A percentile compares a stretch with the other conserved stretches of the same genome.
phyloP scores from a whole-genome alignment of 2,888 invertebrate species.

The Acanthosepion lycidas region DNA sequence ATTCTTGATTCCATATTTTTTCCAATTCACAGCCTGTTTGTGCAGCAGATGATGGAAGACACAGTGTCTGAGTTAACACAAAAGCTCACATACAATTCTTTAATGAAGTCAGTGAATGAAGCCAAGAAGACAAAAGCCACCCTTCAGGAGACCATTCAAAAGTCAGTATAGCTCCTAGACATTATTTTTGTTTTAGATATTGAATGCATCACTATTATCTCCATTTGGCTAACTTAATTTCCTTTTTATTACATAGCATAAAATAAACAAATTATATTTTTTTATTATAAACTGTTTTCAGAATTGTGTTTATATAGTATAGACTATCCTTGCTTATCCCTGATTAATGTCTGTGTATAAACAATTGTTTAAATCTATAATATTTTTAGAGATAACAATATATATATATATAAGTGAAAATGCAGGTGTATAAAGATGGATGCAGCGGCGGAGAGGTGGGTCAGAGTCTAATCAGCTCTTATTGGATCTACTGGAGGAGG shows the following conservation, averaged over 20 bases:
- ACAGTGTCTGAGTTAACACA: constrained; percentile 71
- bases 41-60: constrained; percentile 69
- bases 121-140: constrained; percentile 70
- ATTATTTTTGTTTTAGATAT: background rate
- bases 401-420: background rate
- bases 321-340: background rate
- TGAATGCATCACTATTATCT: background rate
- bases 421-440: too few relatives aligned
- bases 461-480: too few relatives aligned
- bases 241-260: background rate
- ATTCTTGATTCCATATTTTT: background rate
- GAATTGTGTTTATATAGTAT: background rate
- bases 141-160: constrained; percentile 71
- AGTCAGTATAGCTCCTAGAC: constrained; percentile 62
- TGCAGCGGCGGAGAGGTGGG: too few relatives aligned
- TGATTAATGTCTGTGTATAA: background rate
- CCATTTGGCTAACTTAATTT: background rate
- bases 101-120: constrained; percentile 67
- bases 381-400: background rate
- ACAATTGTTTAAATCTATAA: background rate
- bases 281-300: background rate
- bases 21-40: constrained; percentile 65
- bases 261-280: constrained; percentile 2
- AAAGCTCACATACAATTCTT: constrained; percentile 66
- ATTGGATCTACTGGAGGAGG: too few relatives aligned